A percentile compares a stretch with the other conserved stretches of the same genome.
Evolutionary conservation across 92 coral and sea anemone species (phyloP).

Genomic region (Parazoanthus swiftii): DNA sequence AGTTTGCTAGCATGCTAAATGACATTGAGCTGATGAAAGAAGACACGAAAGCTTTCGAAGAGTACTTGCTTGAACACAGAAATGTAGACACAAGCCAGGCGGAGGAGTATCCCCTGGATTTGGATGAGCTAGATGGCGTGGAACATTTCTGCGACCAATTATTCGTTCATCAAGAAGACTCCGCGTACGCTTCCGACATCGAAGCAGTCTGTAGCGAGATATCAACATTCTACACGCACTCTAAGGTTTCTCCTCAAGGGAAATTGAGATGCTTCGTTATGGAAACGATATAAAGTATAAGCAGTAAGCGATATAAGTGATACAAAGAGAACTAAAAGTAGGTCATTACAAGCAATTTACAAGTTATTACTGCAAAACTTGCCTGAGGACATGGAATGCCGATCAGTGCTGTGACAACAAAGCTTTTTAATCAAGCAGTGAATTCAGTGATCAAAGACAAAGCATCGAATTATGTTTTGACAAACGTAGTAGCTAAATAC

Average conservation of each 20-base stretch:
- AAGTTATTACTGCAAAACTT: neutral
- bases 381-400: neutral
- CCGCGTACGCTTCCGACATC: conserved; percentile 12
- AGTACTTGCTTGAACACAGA: conserved; percentile 23
- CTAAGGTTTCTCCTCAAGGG: neutral
- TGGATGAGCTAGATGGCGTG: neutral
- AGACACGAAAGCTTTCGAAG: conserved; percentile 12
- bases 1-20: conserved; percentile 21
- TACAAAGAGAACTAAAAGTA: neutral
- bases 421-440: no score
- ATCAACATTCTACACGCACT: neutral
- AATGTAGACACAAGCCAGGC: neutral
- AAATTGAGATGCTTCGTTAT: conserved; percentile 35
- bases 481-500: neutral
- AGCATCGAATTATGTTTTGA: neutral
- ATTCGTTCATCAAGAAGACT: conserved; percentile 20
- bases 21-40: conserved; percentile 31
- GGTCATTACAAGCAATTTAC: neutral
- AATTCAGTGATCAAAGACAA: no score
- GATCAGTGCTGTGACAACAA: neutral
- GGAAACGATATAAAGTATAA: conserved; percentile 18
- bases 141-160: neutral
- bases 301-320: neutral
- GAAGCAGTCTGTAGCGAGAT: conserved; percentile 31
- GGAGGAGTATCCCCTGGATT: neutral